Conservation (phyloP, 2,797 vertebrate genomes). For the Hyperoplus immaculatus region DNA sequence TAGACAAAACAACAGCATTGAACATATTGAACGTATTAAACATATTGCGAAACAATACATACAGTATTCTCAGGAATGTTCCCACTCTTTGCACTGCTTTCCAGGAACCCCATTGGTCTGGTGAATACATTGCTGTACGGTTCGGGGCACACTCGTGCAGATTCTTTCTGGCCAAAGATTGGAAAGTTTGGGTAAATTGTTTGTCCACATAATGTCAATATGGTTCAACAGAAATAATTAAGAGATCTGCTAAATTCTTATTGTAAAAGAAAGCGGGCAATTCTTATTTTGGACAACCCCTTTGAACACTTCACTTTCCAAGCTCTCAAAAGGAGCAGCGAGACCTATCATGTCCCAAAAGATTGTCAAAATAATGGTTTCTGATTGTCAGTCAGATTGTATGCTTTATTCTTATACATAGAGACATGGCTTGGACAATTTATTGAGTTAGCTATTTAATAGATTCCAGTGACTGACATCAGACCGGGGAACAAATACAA, state of each 20-base stretch:
- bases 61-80: conserved; percentile 1
- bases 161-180: background rate
- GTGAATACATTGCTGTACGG: background rate
- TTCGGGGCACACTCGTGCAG: background rate
- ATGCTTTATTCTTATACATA: conserved; percentile 17
- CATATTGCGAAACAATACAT: background rate
- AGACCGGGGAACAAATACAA: background rate
- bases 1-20: background rate
- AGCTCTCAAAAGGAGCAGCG: too few species aligned
- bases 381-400: conserved; percentile 11
- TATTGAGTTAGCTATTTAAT: conserved; percentile 3
- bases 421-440: conserved; percentile 1
- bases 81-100: background rate
- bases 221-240: background rate
- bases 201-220: background rate
- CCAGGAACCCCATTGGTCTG: background rate
- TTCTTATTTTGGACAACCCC: too few species aligned
- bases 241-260: too few species aligned
- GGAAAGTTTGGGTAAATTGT: background rate
- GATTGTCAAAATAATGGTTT: background rate
- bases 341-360: too few species aligned
- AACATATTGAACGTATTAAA: background rate
- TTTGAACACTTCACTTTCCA: too few species aligned
- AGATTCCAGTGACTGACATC: conserved; percentile 4
- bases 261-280: too few species aligned